These are phyloP conservation scores for Dryoscopus gambensis DNA, from an alignment of 2,113 vertebrate species.

Conservation along the genomic window DNA sequence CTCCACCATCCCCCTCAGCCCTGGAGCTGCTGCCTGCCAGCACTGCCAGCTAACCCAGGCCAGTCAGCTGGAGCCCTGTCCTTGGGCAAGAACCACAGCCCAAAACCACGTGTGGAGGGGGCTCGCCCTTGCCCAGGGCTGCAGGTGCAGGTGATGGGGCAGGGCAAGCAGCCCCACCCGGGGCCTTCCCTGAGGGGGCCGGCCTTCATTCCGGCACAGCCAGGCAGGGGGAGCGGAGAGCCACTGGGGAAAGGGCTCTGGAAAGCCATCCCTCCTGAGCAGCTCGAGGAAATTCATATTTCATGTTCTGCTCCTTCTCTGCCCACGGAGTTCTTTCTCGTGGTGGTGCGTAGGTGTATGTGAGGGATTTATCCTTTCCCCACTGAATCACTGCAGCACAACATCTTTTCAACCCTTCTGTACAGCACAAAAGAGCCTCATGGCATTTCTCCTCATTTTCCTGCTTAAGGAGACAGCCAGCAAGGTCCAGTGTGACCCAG, in stretches of 20 bases:
- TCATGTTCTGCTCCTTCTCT: conserved; percentile 60
- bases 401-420: conserved; percentile 65
- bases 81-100: background rate
- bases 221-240: background rate
- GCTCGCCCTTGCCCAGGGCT: fast-evolving
- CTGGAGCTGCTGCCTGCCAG: background rate
- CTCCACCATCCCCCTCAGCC: background rate
- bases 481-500: fast-evolving
- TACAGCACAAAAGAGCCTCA: conserved; percentile 16
- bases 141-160: background rate
- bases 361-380: conserved; percentile 67
- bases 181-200: fast-evolving
- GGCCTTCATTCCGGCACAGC: background rate
- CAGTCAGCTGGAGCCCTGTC: background rate
- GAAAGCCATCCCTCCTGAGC: background rate
- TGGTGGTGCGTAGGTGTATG: conserved; percentile 62
- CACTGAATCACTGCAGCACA: conserved; percentile 68
- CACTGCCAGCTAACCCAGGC: background rate
- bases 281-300: conserved; percentile 50
- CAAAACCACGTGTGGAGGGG: fast-evolving
- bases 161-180: background rate
- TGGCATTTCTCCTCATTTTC: background rate
- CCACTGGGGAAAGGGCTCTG: background rate
- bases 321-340: conserved; percentile 63
- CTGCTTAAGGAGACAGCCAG: background rate